Evolutionary conservation across 2,888 invertebrate genomes (phyloP).

Genomic region (Strigamia maritima): DNA sequence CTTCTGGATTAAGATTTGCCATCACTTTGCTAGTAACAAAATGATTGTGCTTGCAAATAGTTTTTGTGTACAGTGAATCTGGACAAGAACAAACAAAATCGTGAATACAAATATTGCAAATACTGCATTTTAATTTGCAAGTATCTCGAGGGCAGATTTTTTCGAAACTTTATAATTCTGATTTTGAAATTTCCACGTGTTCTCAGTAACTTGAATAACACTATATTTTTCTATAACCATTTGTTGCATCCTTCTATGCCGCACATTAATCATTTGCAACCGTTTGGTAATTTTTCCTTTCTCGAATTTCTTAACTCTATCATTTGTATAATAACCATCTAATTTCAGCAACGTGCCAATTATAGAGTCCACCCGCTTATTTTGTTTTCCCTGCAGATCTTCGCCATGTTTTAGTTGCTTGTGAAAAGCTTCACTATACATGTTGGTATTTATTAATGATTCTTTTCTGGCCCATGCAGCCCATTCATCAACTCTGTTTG

Average conservation of each 20-base stretch:
- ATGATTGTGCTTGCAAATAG: neutral
- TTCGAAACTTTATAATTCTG: neutral
- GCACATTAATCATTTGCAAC: neutral
- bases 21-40: no score
- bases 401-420: neutral
- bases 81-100: neutral
- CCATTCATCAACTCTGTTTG: neutral
- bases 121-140: no score
- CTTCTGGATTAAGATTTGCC: no score
- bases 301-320: neutral
- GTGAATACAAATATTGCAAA: neutral
- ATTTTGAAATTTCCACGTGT: neutral
- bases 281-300: slow-evolving; percentile 9
- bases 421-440: neutral
- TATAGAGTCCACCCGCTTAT: neutral
- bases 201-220: no score
- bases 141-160: neutral
- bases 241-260: neutral
- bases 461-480: neutral
- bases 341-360: neutral
- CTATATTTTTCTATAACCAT: neutral
- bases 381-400: neutral
- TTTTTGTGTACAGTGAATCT: neutral
- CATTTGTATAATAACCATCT: neutral
- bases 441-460: neutral